Evolutionary conservation across 2,888 invertebrate species (phyloP), one percentile per base, ranked within the genome.

Genomic region (Cynaeus angustus): DNA sequence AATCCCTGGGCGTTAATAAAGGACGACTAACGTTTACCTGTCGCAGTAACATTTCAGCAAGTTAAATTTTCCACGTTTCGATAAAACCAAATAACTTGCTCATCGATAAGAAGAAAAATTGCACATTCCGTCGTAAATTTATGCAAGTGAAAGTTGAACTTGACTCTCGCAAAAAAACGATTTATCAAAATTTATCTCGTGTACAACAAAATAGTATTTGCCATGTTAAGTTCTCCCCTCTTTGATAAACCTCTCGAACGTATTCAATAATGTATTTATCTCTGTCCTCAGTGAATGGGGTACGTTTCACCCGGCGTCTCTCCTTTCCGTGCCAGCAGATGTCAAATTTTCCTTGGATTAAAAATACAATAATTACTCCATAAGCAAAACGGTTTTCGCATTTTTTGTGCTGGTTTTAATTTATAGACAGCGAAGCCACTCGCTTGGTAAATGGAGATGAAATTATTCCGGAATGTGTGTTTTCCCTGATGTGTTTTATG

Each of bases 261-360:
- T 55, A 65, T 65, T 65, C 65, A 65, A 65, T 65, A 65, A 45
- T 33, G 65, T 41, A 45, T 65, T 45, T 48, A 55, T 65, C 65
- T 65, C 16, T 55, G 43, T 65, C 53, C n/a, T 53, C 52, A 52
- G 43, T 28, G 33, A 50, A 59, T 30, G 41, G 30, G 28, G 45
- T 21, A 21, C 21, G 21, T 21, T 21, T 21, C 21, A 21, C 28
- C 46, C 45, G 45, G 21, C 43, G 13, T 33, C 26, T 28, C 64
- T 52, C 64, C 41, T 30, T 45, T 28, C 52, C 64, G n/a, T 21
- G 28, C 50, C 46, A 30, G 38, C 62, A 62, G 52, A 62, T 62
- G 62, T 62, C 41, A 62, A 33, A 21, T 48, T 61, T 61, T 48
- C 48, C 58, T 43, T n/a, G 13, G 16, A 46, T 46, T 55, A 33